Conservation (phyloP, 2,888 invertebrate genomes). For the Prosapia bicincta region DNA sequence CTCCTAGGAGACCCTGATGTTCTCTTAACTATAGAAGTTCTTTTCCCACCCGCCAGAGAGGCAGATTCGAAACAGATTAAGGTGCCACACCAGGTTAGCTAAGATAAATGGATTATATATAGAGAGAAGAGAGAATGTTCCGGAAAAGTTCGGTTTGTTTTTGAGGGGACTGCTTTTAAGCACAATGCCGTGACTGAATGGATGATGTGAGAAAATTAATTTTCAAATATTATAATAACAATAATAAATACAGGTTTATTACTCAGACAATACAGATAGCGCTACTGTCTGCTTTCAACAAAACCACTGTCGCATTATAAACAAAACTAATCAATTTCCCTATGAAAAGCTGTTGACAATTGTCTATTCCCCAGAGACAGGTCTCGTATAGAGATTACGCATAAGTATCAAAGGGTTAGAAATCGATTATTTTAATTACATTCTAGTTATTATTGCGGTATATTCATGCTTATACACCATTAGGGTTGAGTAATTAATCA, state of each 20-base stretch:
- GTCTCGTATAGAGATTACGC: neutral
- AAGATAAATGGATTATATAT: too few species aligned
- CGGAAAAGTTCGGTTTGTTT: too few species aligned
- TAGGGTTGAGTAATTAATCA: neutral
- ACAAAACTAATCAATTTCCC: neutral
- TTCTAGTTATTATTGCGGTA: neutral
- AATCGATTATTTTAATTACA: neutral
- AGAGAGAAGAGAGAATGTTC: too few species aligned
- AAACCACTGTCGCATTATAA: neutral
- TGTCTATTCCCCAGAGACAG: neutral
- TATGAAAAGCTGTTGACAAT: neutral
- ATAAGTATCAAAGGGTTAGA: neutral
- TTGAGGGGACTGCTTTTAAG: too few species aligned
- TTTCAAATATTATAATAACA: neutral
- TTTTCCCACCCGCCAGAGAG: too few species aligned
- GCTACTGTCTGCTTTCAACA: too few species aligned
- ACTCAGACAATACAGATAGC: neutral
- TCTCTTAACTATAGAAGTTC: too few species aligned
- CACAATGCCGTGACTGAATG: too few species aligned
- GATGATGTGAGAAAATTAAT: too few species aligned
- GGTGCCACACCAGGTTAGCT: too few species aligned
- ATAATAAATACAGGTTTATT: neutral
- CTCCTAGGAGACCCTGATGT: too few species aligned
- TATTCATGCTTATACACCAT: neutral
- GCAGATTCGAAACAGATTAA: too few species aligned